phyloP scores from a whole-genome alignment of 2,797 vertebrate genomes.

The Ceyx erithaca region DNA sequence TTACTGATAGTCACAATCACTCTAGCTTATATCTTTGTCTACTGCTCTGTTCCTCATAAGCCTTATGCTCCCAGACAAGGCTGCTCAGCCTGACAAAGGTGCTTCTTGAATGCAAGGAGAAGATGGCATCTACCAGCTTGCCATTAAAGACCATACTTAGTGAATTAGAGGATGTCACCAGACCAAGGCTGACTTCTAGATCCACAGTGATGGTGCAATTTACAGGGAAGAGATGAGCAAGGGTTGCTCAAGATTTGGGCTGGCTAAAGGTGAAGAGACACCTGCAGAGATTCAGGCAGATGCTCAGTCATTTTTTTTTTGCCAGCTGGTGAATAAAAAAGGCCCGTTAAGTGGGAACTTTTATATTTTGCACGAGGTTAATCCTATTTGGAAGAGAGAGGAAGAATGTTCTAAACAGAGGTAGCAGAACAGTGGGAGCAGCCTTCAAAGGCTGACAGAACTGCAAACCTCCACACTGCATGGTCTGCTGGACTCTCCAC shows the following conservation, averaged over 20 bases:
- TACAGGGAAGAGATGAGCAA: not conserved
- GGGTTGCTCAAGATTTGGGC: not conserved
- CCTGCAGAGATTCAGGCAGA: not conserved
- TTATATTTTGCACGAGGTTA: not conserved
- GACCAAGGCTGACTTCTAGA: not conserved
- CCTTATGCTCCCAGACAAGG: not conserved
- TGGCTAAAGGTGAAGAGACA: not conserved
- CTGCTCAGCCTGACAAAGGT: not conserved
- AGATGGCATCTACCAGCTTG: not conserved
- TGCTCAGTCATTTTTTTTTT: not conserved
- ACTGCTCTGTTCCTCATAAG: not conserved
- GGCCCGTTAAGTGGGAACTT: not conserved
- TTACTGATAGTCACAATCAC: not conserved
- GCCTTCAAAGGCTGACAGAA: not conserved
- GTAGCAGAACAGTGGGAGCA: not conserved
- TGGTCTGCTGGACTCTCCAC: not conserved
- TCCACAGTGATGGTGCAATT: not conserved
- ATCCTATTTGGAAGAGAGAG: not conserved
- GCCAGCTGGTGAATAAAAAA: not conserved
- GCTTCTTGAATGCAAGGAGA: not conserved
- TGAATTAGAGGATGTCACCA: not conserved
- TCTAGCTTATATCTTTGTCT: not conserved
- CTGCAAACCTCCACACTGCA: not conserved
- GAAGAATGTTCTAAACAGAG: not conserved
- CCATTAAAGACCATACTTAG: not conserved